Evolutionary conservation across 2,113 vertebrate species (phyloP).

Genomic region (Odocoileus hemionus): DNA sequence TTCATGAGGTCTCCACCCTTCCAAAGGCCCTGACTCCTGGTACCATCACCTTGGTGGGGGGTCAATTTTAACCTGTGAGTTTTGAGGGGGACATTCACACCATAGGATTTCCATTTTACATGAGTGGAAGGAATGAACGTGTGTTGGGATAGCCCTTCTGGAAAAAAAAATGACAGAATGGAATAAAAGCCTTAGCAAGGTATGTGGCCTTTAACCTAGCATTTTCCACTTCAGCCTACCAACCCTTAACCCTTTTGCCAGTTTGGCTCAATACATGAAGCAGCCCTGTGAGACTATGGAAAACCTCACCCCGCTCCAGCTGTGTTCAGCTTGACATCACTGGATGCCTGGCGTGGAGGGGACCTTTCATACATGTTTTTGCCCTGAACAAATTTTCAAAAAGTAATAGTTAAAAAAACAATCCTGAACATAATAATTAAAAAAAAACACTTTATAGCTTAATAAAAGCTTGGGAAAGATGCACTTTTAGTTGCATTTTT

Average conservation of each 20-base stretch:
- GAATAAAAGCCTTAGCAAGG: background rate
- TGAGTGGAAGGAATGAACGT: background rate
- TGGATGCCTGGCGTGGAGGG: background rate
- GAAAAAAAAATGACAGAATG: background rate
- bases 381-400: background rate
- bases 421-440: background rate
- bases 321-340: background rate
- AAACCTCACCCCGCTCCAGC: background rate
- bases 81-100: background rate
- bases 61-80: background rate
- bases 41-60: background rate
- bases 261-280: background rate
- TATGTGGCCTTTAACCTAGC: background rate
- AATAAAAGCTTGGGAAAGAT: background rate
- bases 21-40: background rate
- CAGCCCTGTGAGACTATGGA: fast-evolving
- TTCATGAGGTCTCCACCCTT: background rate
- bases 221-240: fast-evolving
- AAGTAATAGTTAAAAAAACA: background rate
- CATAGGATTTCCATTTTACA: background rate
- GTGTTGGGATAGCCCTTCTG: too few species aligned
- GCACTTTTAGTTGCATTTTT: background rate
- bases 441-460: background rate
- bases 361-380: background rate
- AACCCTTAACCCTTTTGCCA: background rate